Evolutionary conservation across 2,888 invertebrate genomes (phyloP).

Genomic region (Listrodromus nycthemerus): DNA sequence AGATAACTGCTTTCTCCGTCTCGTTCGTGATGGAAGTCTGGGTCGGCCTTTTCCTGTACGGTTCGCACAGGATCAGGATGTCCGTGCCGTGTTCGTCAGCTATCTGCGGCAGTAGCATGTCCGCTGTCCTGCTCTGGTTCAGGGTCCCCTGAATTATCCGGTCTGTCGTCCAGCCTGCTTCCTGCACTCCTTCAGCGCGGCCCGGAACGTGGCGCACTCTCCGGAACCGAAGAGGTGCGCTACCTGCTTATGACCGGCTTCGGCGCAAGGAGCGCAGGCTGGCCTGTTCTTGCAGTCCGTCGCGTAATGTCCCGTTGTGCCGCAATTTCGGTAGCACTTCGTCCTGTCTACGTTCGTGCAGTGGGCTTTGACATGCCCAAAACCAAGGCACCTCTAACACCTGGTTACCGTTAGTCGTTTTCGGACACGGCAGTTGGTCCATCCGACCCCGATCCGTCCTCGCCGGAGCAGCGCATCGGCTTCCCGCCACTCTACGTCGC

Average conservation of each 20-base stretch:
- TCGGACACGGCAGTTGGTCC: slow-evolving; percentile 32
- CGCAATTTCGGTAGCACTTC: slow-evolving; percentile 33
- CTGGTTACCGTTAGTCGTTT: slow-evolving; percentile 44
- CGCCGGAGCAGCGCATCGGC: slow-evolving; percentile 42
- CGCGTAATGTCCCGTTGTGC: slow-evolving; percentile 28
- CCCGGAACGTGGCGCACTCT: slow-evolving; percentile 48
- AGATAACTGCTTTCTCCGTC: slow-evolving; percentile 31
- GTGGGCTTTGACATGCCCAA: slow-evolving; percentile 28
- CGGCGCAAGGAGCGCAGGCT: slow-evolving; percentile 30
- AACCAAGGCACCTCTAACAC: slow-evolving; percentile 42
- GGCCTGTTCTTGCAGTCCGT: slow-evolving; percentile 35
- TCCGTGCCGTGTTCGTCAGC: slow-evolving; percentile 32
- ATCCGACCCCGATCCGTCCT: slow-evolving; percentile 44
- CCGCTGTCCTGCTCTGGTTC: slow-evolving; percentile 30
- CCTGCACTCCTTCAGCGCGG: slow-evolving; percentile 62
- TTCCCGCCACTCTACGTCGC: slow-evolving; percentile 47
- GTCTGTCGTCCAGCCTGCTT: slow-evolving; percentile 54
- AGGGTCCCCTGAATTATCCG: slow-evolving; percentile 50
- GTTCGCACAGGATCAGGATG: slow-evolving; percentile 43
- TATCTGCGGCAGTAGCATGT: slow-evolving; percentile 29
- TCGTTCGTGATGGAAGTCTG: slow-evolving; percentile 51
- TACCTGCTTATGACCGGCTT: slow-evolving; percentile 42
- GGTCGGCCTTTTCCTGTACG: slow-evolving; percentile 42
- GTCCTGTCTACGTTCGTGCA: slow-evolving; percentile 26
- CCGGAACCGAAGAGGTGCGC: slow-evolving; percentile 53